Conservation (phyloP, 2,888 invertebrate genomes). For the Hipparchia sbordonii region DNA sequence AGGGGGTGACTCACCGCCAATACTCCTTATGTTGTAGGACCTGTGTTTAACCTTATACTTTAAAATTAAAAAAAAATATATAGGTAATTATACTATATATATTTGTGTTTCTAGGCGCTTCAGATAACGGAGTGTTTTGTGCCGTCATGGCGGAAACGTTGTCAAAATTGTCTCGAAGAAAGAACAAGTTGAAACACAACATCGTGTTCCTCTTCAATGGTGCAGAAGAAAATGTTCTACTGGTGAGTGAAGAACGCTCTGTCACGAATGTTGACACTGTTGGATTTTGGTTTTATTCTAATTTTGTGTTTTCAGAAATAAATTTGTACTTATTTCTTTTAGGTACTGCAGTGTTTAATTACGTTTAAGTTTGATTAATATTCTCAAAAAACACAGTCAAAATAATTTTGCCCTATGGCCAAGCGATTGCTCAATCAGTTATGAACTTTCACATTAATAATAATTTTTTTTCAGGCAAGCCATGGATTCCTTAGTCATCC, state of each 20-base stretch:
- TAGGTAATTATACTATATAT: neutral
- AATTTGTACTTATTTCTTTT: too few species aligned
- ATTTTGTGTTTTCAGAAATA: too few species aligned
- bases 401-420: too few species aligned
- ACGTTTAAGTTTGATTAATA: too few species aligned
- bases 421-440: neutral
- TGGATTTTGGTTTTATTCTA: too few species aligned
- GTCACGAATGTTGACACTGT: too few species aligned
- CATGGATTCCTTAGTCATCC: slow-evolving; percentile 88
- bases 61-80: too few species aligned
- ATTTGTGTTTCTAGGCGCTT: slow-evolving; percentile 84
- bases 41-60: too few species aligned
- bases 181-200: slow-evolving; percentile 84
- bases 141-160: slow-evolving; percentile 92
- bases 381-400: too few species aligned
- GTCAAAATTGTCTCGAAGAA: slow-evolving; percentile 83
- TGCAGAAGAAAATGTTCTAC: slow-evolving; percentile 89
- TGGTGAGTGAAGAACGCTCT: slow-evolving; percentile 50
- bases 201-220: slow-evolving; percentile 95
- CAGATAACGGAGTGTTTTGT: slow-evolving; percentile 94
- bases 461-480: slow-evolving; percentile 79
- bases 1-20: too few species aligned
- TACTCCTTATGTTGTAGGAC: too few species aligned
- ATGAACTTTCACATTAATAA: neutral
- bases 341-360: too few species aligned